phyloP scores from a whole-genome alignment of 2,797 vertebrate genomes.

The Thripadectes ignobilis region DNA sequence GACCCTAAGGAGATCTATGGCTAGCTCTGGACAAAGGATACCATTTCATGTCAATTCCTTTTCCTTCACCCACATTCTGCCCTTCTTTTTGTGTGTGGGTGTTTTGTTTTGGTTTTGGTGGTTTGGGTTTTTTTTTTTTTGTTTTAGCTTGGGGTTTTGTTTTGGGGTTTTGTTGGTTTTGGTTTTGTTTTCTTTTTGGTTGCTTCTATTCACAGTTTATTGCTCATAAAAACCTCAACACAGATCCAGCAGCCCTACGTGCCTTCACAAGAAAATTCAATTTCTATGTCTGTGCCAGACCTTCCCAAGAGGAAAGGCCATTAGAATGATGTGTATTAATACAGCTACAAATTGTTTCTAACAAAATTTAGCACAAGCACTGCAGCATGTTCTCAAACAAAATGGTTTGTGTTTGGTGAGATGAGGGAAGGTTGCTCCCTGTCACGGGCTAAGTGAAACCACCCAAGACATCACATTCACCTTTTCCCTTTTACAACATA shows the following conservation, averaged over 20 bases:
- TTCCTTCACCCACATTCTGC: background rate
- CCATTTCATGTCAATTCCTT: background rate
- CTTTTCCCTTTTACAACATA: background rate
- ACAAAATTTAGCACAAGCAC: background rate
- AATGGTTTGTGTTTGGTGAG: background rate
- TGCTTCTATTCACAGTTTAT: background rate
- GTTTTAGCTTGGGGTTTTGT: too few relatives aligned
- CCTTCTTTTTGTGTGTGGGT: fast-evolving
- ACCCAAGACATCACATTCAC: background rate
- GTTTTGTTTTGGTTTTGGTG: background rate
- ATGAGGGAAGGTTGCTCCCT: background rate
- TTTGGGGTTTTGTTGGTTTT: too few relatives aligned
- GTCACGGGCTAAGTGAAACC: background rate
- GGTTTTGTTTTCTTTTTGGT: background rate
- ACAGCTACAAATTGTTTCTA: background rate
- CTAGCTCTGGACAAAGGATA: background rate
- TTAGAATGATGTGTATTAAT: background rate
- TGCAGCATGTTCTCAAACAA: background rate
- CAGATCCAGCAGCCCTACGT: background rate
- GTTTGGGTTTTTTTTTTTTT: too few relatives aligned
- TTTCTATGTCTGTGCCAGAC: background rate
- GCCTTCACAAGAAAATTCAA: background rate
- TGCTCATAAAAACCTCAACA: background rate
- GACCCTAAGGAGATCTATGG: background rate
- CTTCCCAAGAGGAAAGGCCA: background rate